Conservation (phyloP, 2,113 vertebrate species). For the Pseudolaguvia tuberculata region DNA sequence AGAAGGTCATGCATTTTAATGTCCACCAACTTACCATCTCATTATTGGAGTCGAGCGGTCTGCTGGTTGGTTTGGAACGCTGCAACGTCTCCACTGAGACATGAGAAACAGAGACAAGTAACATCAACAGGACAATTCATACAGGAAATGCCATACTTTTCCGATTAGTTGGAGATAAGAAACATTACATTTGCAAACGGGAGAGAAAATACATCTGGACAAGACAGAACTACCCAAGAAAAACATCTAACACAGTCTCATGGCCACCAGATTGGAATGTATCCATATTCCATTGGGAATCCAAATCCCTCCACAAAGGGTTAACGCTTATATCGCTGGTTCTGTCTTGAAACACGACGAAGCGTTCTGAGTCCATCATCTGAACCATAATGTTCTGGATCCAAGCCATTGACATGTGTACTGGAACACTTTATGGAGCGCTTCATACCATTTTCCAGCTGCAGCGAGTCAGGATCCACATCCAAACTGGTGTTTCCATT, state of each 20-base stretch:
- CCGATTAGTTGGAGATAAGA: slow-evolving; percentile 28
- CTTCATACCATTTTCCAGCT: slow-evolving; percentile 72
- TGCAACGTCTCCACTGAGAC: slow-evolving; percentile 55
- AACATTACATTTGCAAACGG: background rate
- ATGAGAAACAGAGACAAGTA: slow-evolving; percentile 25
- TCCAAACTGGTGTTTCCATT: slow-evolving; percentile 72
- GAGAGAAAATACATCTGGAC: background rate
- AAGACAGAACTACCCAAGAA: background rate
- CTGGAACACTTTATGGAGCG: background rate
- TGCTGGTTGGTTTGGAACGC: slow-evolving; percentile 56
- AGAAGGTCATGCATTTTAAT: slow-evolving; percentile 8
- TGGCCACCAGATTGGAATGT: background rate
- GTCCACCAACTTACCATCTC: slow-evolving; percentile 62
- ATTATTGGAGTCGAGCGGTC: slow-evolving; percentile 47
- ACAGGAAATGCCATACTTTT: background rate
- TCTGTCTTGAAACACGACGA: background rate
- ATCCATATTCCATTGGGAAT: background rate
- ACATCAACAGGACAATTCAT: background rate
- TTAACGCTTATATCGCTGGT: slow-evolving; percentile 2
- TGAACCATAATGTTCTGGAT: background rate
- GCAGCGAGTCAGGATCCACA: slow-evolving; percentile 68
- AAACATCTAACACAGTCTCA: background rate
- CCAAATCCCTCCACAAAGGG: background rate
- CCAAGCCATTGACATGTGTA: background rate
- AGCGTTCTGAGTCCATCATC: background rate